A percentile compares a stretch with the other conserved stretches of the same genome.
phyloP scores from a whole-genome alignment of 2,888 invertebrate species.

The Stenodema calcarata region DNA sequence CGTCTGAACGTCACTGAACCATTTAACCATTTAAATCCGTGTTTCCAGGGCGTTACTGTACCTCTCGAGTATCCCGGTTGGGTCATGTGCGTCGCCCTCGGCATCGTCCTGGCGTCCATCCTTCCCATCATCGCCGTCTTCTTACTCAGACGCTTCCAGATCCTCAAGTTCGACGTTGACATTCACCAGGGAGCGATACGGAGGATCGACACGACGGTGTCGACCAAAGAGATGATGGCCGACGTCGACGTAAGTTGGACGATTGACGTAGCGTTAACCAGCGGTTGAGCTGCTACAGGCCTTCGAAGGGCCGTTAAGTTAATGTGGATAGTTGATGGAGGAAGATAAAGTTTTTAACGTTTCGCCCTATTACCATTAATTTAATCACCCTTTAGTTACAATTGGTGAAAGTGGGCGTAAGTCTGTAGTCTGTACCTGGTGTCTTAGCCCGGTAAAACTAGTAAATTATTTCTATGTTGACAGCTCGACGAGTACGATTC shows the following conservation, averaged over 20 bases:
- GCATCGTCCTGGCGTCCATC: constrained; percentile 80
- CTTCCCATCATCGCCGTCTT: constrained; percentile 87
- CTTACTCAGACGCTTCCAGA: constrained; percentile 86
- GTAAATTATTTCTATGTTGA: neutral
- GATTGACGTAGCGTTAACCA: too few relatives aligned
- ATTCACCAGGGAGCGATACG: constrained; percentile 92
- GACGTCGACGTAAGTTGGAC: constrained; percentile 80
- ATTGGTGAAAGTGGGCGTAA: too few relatives aligned
- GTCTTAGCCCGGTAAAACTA: neutral
- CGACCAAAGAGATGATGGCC: constrained; percentile 94
- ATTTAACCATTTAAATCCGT: too few relatives aligned
- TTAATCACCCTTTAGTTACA: too few relatives aligned
- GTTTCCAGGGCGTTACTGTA: constrained; percentile 72
- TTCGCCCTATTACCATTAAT: too few relatives aligned
- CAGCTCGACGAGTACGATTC: constrained; percentile 64
- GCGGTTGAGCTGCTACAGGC: too few relatives aligned
- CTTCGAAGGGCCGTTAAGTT: too few relatives aligned
- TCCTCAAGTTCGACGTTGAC: constrained; percentile 84
- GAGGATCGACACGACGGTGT: constrained; percentile 89
- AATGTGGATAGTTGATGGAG: too few relatives aligned
- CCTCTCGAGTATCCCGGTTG: constrained; percentile 78
- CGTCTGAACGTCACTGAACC: too few relatives aligned
- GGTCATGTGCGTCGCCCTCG: constrained; percentile 78
- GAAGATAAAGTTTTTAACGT: too few relatives aligned
- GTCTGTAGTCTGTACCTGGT: too few relatives aligned